A percentile compares a stretch with the other conserved stretches of the same genome.
phyloP scores from a whole-genome alignment of 2,797 vertebrate genomes.

The Bradypodion ventrale region DNA sequence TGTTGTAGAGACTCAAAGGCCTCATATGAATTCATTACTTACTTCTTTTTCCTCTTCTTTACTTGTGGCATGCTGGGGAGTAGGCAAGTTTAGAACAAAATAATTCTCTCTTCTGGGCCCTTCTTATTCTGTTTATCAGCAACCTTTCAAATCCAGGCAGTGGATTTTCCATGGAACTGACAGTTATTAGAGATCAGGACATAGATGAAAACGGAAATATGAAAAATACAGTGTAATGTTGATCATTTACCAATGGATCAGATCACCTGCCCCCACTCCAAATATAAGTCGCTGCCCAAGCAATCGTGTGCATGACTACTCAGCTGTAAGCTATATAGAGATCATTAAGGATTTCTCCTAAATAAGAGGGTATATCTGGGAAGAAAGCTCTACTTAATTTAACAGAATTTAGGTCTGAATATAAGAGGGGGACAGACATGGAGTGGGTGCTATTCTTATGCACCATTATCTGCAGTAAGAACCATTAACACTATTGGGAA shows the following conservation, averaged over 20 bases:
- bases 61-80: neutral
- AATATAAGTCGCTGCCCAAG: neutral
- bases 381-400: neutral
- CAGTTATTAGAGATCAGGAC: neutral
- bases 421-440: neutral
- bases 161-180: neutral
- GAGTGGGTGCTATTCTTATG: neutral
- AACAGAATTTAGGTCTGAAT: neutral
- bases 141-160: neutral
- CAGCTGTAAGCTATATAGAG: neutral
- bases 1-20: neutral
- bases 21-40: neutral
- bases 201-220: neutral
- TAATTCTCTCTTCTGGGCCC: neutral
- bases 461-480: neutral
- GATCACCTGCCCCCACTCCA: neutral
- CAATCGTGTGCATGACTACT: neutral
- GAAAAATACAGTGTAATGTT: neutral
- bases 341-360: neutral
- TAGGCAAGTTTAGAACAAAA: accelerated
- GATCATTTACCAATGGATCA: neutral
- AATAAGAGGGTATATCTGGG: neutral
- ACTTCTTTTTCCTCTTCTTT: conserved; percentile 23
- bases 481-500: neutral
- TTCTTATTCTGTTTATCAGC: neutral